Evolutionary conservation across 2,113 vertebrate species (phyloP).

Genomic region (Thomomys bottae): DNA sequence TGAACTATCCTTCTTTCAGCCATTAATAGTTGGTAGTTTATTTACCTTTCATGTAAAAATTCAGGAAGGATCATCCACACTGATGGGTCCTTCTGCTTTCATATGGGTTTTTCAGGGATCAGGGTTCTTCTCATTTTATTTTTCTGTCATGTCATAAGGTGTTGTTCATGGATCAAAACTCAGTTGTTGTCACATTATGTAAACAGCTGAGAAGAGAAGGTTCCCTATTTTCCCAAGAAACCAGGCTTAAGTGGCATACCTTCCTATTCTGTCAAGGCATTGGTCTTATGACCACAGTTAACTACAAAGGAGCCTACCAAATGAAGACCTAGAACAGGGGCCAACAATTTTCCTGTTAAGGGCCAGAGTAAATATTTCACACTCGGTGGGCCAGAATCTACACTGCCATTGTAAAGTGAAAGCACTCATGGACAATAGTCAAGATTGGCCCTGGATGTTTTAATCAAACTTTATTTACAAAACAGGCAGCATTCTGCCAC

Average conservation of each 20-base stretch:
- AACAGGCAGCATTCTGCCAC: background rate
- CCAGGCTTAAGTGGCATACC: background rate
- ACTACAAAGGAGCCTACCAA: background rate
- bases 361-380: background rate
- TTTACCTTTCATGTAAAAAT: slow-evolving; percentile 14
- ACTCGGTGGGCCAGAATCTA: background rate
- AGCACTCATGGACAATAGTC: background rate
- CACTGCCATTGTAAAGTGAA: background rate
- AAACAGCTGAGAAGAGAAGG: background rate
- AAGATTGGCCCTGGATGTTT: background rate
- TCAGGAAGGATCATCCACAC: background rate
- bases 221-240: background rate
- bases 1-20: background rate
- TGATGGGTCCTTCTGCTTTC: background rate
- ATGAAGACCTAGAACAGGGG: background rate
- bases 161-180: background rate
- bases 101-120: background rate
- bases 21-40: background rate
- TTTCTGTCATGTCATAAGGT: background rate
- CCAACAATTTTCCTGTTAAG: background rate
- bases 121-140: background rate
- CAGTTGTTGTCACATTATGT: background rate
- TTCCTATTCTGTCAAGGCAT: background rate
- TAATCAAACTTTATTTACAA: background rate
- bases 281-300: background rate